Conservation (phyloP, 2,888 invertebrate species). For the Rhagium mordax region DNA sequence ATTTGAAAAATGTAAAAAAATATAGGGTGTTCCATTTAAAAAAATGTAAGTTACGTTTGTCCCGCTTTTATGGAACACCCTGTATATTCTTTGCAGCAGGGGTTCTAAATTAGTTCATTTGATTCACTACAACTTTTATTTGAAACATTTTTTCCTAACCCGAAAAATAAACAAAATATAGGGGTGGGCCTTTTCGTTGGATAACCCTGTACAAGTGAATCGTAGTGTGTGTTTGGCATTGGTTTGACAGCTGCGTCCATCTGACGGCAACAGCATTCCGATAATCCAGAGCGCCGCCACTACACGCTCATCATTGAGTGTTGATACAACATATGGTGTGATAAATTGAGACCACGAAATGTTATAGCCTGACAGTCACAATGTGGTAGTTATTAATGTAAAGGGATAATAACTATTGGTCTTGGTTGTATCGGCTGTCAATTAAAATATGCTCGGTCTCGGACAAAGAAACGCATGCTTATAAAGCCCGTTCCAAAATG, state of each 20-base stretch:
- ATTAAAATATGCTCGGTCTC: neutral
- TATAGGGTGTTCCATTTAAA: no score
- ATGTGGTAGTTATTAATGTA: slow-evolving; percentile 27
- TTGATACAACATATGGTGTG: slow-evolving; percentile 49
- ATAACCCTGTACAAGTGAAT: slow-evolving; percentile 11
- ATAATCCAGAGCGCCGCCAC: slow-evolving; percentile 39
- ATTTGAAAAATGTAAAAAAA: no score
- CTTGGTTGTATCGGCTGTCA: slow-evolving; percentile 5
- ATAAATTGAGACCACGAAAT: slow-evolving; percentile 43
- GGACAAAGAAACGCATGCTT: neutral
- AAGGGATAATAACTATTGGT: slow-evolving; percentile 15
- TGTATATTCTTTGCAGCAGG: no score
- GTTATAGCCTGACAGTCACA: slow-evolving; percentile 20
- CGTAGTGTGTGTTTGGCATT: slow-evolving; percentile 13
- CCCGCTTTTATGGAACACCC: no score
- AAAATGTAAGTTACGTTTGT: no score
- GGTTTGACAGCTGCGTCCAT: slow-evolving; percentile 42
- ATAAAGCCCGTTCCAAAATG: no score
- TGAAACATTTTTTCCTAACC: no score
- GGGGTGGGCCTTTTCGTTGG: no score
- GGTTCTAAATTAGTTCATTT: no score
- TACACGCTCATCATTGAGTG: slow-evolving; percentile 50
- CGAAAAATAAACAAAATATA: no score
- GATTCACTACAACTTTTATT: no score
- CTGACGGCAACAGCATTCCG: slow-evolving; percentile 40